Evolutionary conservation across 2,888 invertebrate genomes (phyloP).

Genomic region (Drosophila anceps): DNA sequence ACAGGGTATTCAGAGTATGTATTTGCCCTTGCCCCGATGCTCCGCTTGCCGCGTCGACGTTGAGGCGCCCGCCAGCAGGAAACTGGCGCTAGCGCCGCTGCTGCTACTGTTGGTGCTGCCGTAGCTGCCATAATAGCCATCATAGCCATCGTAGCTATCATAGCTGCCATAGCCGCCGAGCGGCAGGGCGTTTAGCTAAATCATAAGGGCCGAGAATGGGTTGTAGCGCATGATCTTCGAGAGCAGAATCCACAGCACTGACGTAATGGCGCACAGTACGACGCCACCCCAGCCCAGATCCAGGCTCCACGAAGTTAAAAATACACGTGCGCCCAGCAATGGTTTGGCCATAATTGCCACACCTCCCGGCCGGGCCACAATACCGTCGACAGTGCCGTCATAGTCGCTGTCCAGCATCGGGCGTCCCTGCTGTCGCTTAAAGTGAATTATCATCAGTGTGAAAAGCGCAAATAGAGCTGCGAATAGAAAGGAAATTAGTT

Average conservation of each 20-base stretch:
- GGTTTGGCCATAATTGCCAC: slow-evolving; percentile 87
- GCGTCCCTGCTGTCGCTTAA: slow-evolving; percentile 92
- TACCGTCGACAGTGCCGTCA: slow-evolving; percentile 90
- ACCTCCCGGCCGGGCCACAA: slow-evolving; percentile 86
- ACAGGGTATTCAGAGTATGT: slow-evolving; percentile 64
- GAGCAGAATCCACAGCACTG: slow-evolving; percentile 93
- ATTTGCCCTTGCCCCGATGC: slow-evolving; percentile 72
- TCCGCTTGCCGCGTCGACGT: slow-evolving; percentile 77
- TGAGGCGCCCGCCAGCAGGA: slow-evolving; percentile 56
- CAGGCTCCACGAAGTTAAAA: slow-evolving; percentile 93
- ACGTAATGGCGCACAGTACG: slow-evolving; percentile 92
- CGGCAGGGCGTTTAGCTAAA: slow-evolving; percentile 85
- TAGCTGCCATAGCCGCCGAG: slow-evolving; percentile 71
- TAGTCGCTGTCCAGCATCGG: slow-evolving; percentile 87
- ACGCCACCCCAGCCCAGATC: slow-evolving; percentile 95
- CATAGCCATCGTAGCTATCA: slow-evolving; percentile 54
- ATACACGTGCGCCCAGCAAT: slow-evolving; percentile 90
- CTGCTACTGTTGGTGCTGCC: slow-evolving; percentile 67
- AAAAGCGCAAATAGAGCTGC: slow-evolving; percentile 95
- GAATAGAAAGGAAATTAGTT: slow-evolving; percentile 44
- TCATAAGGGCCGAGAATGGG: slow-evolving; percentile 91
- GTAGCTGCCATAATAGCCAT: slow-evolving; percentile 65
- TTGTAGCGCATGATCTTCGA: slow-evolving; percentile 96
- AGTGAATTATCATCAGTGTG: slow-evolving; percentile 96
- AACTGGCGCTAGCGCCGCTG: slow-evolving; percentile 70